Evolutionary conservation across 2,113 vertebrate species (phyloP).

Genomic region (Aplodontia rufa): DNA sequence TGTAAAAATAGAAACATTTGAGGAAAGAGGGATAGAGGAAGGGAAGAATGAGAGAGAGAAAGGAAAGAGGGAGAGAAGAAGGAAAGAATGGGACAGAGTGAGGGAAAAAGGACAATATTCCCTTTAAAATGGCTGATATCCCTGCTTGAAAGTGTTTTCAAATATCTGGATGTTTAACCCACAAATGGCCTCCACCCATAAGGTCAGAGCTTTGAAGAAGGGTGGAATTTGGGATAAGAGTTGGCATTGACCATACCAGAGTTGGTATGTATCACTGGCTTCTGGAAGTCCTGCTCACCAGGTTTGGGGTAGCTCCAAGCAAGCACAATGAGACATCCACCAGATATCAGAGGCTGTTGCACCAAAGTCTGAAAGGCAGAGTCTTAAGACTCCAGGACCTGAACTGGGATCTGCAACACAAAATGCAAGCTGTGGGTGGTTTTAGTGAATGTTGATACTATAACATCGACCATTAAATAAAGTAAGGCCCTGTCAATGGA

Average conservation of each 20-base stretch:
- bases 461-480: too few relatives aligned
- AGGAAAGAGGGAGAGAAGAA: neutral
- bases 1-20: too few relatives aligned
- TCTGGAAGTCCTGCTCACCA: neutral
- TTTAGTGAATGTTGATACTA: neutral
- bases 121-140: neutral
- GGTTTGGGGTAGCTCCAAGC: neutral
- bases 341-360: neutral
- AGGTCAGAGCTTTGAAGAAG: neutral
- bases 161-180: neutral
- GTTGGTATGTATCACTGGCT: too few relatives aligned
- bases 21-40: too few relatives aligned
- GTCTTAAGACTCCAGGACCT: neutral
- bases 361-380: neutral
- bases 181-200: neutral
- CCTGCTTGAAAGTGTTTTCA: neutral
- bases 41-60: too few relatives aligned
- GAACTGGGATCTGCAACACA: neutral
- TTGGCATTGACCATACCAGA: neutral
- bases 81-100: neutral
- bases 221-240: neutral
- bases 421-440: neutral
- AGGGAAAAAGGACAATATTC: neutral
- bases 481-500: neutral
- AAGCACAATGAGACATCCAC: neutral